These are phyloP conservation scores for Martes martes DNA, from an alignment of 2,113 vertebrate species.

Conservation along the genomic window DNA sequence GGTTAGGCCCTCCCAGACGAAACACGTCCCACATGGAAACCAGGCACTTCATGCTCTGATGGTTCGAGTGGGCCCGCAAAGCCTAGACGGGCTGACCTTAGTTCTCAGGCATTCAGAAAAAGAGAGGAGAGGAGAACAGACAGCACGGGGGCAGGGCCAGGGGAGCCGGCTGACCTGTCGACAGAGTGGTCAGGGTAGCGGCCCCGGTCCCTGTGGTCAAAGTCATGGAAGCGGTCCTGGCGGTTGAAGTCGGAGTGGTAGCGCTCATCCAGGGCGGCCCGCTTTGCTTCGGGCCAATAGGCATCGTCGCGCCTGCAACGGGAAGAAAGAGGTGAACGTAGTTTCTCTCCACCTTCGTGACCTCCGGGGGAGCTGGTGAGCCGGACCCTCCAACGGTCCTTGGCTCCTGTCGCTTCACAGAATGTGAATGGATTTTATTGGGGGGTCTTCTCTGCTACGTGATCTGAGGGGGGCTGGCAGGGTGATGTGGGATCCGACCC, in stretches of 20 bases:
- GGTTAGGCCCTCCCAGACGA: not conserved
- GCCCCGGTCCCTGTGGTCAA: constrained; percentile 93
- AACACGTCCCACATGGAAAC: not conserved
- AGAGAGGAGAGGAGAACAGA: not conserved
- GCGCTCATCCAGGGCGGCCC: constrained; percentile 92
- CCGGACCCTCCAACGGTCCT: no score
- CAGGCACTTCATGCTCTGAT: not conserved
- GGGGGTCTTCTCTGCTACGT: not conserved
- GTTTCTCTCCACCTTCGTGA: not conserved
- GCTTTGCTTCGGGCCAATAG: constrained; percentile 92
- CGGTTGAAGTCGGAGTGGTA: constrained; percentile 92
- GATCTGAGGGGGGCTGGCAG: not conserved
- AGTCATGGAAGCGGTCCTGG: constrained; percentile 94
- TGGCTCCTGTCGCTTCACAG: not conserved
- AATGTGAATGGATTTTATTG: not conserved
- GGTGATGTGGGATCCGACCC: not conserved
- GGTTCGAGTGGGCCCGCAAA: not conserved
- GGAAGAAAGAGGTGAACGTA: not conserved
- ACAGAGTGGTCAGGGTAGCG: constrained; percentile 91
- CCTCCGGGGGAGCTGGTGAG: not conserved
- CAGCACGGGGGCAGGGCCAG: no score
- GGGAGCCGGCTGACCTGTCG: constrained; percentile 84
- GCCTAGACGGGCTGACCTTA: not conserved
- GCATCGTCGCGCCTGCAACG: constrained; percentile 90
- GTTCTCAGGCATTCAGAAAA: not conserved